These are phyloP conservation scores for Cuculus canorus DNA, from an alignment of 2,797 vertebrate genomes.

Conservation along the genomic window DNA sequence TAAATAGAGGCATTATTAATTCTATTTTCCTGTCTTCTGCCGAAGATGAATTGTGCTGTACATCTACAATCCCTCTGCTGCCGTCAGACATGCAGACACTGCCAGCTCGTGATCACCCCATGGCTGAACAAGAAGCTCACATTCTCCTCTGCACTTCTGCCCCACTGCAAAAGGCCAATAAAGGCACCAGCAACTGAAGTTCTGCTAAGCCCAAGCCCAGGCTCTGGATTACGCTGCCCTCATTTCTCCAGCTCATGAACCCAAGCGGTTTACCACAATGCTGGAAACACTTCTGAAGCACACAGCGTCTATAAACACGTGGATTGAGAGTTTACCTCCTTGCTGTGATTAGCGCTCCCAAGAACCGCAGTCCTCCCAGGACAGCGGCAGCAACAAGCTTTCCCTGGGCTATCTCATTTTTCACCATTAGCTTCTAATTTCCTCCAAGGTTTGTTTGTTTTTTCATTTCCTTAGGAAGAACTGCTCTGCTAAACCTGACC, in stretches of 20 bases:
- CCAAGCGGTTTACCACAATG: not conserved
- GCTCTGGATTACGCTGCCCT: not conserved
- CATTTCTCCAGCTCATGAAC: not conserved
- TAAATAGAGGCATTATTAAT: slow-evolving; percentile 51
- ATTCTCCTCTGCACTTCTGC: not conserved
- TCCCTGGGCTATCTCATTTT: not conserved
- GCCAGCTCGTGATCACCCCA: not conserved
- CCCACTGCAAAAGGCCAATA: not conserved
- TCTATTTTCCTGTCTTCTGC: slow-evolving; percentile 17
- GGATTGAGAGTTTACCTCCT: accelerated
- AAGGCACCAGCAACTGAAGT: not conserved
- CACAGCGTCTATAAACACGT: accelerated
- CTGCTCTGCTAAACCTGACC: not conserved
- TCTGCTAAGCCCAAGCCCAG: accelerated
- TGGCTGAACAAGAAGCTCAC: not conserved
- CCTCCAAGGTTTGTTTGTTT: not conserved
- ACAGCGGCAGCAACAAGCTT: not conserved
- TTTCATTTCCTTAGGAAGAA: not conserved
- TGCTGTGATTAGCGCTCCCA: not conserved
- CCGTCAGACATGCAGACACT: not conserved
- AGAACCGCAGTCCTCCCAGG: not conserved
- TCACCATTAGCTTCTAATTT: not conserved
- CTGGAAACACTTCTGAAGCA: not conserved
- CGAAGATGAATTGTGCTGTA: not conserved
- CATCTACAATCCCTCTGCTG: not conserved